A percentile compares a stretch with the other conserved stretches of the same genome.
These are phyloP conservation scores for Polyommatus iphigenia DNA, from an alignment of 2,888 invertebrate genomes.

Conservation along the genomic window DNA sequence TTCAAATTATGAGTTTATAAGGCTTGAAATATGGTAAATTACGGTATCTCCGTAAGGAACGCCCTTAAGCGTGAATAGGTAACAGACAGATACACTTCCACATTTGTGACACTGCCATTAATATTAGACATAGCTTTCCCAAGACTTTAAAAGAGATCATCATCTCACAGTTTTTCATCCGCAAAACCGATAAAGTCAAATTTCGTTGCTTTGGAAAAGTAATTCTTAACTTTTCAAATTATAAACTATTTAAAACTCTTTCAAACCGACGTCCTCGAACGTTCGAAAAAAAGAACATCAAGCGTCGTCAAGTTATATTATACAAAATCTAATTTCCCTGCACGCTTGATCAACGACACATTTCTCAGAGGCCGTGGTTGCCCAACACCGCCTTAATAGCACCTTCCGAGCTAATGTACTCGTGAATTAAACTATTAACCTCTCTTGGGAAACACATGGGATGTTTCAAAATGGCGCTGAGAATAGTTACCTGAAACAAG, in stretches of 20 bases:
- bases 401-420: conserved; percentile 42
- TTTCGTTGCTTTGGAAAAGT: no score
- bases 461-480: conserved; percentile 53
- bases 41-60: no score
- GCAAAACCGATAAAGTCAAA: no score
- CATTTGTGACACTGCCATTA: no score
- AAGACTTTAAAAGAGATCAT: no score
- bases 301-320: not conserved
- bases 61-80: no score
- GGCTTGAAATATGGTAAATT: no score
- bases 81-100: no score
- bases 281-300: not conserved
- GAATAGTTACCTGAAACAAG: conserved; percentile 42
- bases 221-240: no score
- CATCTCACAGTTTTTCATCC: no score
- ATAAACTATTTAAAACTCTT: not conserved
- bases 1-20: no score
- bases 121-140: no score
- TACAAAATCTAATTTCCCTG: conserved; percentile 21
- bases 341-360: conserved; percentile 38
- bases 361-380: conserved; percentile 41
- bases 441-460: conserved; percentile 58
- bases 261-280: not conserved
- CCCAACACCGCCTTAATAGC: conserved; percentile 43
- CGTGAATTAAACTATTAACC: conserved; percentile 62